Percentiles rank a stretch among this genome's conserved stretches.
These are phyloP conservation scores for Ophiodon elongatus DNA, from an alignment of 2,113 vertebrate species.

Conservation along the genomic window DNA sequence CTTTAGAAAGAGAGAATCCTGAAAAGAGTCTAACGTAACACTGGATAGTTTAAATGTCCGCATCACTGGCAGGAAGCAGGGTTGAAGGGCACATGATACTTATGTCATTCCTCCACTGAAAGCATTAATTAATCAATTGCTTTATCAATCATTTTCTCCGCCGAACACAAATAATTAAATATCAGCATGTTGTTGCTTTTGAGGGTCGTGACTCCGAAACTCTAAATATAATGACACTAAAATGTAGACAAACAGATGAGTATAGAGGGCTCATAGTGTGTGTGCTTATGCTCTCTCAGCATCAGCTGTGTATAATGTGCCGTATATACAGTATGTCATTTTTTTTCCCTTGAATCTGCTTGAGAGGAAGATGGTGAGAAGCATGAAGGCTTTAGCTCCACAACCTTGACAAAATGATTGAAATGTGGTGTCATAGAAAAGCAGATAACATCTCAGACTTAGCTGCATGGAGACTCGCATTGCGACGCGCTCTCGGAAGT, in stretches of 20 bases:
- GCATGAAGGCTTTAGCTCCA: slow-evolving; percentile 65
- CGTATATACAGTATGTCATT: slow-evolving; percentile 5
- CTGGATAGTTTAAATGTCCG: slow-evolving; percentile 30
- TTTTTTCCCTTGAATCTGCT: slow-evolving; percentile 57
- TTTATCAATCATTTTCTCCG: slow-evolving; percentile 45
- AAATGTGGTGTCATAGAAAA: slow-evolving; percentile 63
- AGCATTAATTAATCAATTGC: slow-evolving; percentile 40
- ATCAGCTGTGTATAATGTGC: background rate
- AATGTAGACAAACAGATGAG: slow-evolving; percentile 20
- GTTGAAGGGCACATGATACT: slow-evolving; percentile 42
- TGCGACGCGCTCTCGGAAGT: slow-evolving; percentile 1
- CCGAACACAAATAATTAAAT: slow-evolving; percentile 57
- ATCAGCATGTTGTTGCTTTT: slow-evolving; percentile 2
- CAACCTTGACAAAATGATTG: slow-evolving; percentile 75
- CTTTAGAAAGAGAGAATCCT: slow-evolving; percentile 5
- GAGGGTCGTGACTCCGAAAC: slow-evolving; percentile 17
- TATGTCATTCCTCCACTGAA: slow-evolving; percentile 36
- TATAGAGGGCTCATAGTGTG: background rate
- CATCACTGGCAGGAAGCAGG: background rate
- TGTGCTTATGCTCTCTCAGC: background rate
- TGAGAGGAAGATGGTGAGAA: slow-evolving; percentile 57
- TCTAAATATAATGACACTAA: slow-evolving; percentile 2
- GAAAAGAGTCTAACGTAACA: slow-evolving; percentile 13
- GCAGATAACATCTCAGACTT: slow-evolving; percentile 65
- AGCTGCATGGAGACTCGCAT: slow-evolving; percentile 23